Evolutionary conservation across 2,113 vertebrate species (phyloP).

Genomic region (Lophius piscatorius): DNA sequence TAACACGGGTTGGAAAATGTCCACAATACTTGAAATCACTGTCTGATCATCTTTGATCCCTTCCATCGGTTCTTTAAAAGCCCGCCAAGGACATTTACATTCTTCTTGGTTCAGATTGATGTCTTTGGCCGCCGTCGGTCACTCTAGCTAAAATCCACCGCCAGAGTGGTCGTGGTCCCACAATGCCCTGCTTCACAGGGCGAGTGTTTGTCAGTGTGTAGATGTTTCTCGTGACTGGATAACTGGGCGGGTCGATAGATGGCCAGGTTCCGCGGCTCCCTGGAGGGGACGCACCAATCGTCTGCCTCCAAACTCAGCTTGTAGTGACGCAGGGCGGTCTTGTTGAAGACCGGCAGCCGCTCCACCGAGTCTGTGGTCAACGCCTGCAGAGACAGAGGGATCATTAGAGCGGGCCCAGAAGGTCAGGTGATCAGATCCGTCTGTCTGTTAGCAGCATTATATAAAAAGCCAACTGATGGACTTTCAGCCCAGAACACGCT

Average conservation of each 20-base stretch:
- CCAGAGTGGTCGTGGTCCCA: conserved; percentile 20
- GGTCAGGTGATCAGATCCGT: no score
- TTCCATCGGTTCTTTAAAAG: no score
- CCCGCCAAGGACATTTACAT: no score
- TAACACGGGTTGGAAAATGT: no score
- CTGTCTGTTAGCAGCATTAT: no score
- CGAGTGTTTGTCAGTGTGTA: neutral
- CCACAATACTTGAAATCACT: no score
- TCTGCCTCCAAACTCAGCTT: conserved; percentile 86
- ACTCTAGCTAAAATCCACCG: neutral
- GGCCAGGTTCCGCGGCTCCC: conserved; percentile 86
- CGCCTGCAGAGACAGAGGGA: conserved; percentile 71
- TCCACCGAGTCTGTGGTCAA: conserved; percentile 89
- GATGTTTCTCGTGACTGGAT: conserved; percentile 6
- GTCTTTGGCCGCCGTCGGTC: neutral
- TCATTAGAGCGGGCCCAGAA: neutral
- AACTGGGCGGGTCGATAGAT: conserved; percentile 75
- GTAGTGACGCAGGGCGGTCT: conserved; percentile 89
- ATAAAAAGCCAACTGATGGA: no score
- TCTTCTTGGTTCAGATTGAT: neutral
- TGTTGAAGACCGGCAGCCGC: conserved; percentile 89
- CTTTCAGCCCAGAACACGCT: no score
- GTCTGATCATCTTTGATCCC: no score
- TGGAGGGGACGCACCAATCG: conserved; percentile 90
- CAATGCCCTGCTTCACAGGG: neutral